Percentiles rank a stretch among this genome's conserved stretches.
These are phyloP conservation scores for Podarcis muralis DNA, from an alignment of 2,113 vertebrate species.

Conservation along the genomic window DNA sequence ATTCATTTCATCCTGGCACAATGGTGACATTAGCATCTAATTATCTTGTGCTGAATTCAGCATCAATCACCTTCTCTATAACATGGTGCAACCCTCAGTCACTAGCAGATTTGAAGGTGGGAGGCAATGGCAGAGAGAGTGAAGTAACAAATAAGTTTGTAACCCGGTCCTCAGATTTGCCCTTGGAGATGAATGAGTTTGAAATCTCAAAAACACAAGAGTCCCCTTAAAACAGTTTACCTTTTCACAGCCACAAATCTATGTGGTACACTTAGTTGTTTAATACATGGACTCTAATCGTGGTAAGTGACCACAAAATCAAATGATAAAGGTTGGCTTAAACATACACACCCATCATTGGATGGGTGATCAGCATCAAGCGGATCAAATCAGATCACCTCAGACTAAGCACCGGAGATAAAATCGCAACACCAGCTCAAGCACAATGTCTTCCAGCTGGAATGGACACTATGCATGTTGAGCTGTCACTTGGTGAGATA, in stretches of 20 bases:
- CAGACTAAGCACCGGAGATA: background rate
- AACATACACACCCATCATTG: background rate
- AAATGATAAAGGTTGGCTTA: background rate
- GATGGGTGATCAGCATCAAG: background rate
- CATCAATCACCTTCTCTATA: slow-evolving; percentile 56
- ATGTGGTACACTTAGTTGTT: background rate
- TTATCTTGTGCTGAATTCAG: slow-evolving; percentile 54
- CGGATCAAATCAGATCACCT: background rate
- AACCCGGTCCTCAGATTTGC: background rate
- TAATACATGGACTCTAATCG: background rate
- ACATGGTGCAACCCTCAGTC: slow-evolving; percentile 16
- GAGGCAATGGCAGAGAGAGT: background rate
- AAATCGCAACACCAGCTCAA: background rate
- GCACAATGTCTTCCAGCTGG: background rate
- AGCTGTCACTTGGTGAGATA: background rate
- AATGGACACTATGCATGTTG: background rate
- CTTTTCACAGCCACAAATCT: background rate
- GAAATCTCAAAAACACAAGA: background rate
- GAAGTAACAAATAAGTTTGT: background rate
- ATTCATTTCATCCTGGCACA: slow-evolving; percentile 59
- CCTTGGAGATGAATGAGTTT: background rate
- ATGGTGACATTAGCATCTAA: slow-evolving; percentile 66
- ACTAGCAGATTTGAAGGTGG: slow-evolving; percentile 13
- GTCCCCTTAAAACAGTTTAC: background rate
- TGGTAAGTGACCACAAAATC: background rate